Percentiles rank a stretch among this genome's conserved stretches.
These are phyloP conservation scores for Furcula furcula DNA, from an alignment of 2,888 invertebrate species.

Conservation along the genomic window DNA sequence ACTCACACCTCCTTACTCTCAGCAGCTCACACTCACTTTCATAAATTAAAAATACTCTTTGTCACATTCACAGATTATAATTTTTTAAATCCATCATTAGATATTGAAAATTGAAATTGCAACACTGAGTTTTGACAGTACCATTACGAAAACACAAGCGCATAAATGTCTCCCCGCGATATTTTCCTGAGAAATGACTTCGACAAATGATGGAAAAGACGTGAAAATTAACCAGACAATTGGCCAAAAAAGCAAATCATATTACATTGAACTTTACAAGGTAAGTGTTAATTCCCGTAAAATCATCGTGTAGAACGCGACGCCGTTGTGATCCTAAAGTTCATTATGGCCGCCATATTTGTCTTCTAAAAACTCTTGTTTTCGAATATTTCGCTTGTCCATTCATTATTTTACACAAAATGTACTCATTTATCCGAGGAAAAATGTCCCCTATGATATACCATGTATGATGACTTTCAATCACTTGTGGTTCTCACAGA, in stretches of 20 bases:
- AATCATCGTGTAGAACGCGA: constrained; percentile 45
- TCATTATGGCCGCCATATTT: constrained; percentile 79
- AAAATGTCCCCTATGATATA: constrained; percentile 3
- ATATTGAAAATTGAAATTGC: constrained; percentile 29
- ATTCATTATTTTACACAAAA: constrained; percentile 19
- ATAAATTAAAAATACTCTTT: no score
- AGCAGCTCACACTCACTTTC: no score
- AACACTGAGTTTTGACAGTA: constrained; percentile 76
- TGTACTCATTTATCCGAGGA: constrained; percentile 1
- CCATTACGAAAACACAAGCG: constrained; percentile 80
- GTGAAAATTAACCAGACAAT: constrained; percentile 76
- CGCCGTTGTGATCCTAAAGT: constrained; percentile 71
- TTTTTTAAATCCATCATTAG: no score
- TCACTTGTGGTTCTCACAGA: constrained; percentile 5
- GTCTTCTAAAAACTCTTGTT: constrained; percentile 71
- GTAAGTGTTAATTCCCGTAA: constrained; percentile 53
- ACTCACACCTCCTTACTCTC: no score
- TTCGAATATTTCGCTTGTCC: constrained; percentile 53
- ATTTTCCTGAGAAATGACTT: constrained; percentile 82
- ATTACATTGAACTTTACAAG: constrained; percentile 77
- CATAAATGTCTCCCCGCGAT: constrained; percentile 81
- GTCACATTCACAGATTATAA: no score
- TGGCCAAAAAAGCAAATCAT: constrained; percentile 73
- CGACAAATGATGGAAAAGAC: constrained; percentile 80
- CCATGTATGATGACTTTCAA: not conserved